Percentiles rank a stretch among this genome's conserved stretches.
Conservation (phyloP, 1,140 invertebrate species). For the Parapsyche elsis region DNA sequence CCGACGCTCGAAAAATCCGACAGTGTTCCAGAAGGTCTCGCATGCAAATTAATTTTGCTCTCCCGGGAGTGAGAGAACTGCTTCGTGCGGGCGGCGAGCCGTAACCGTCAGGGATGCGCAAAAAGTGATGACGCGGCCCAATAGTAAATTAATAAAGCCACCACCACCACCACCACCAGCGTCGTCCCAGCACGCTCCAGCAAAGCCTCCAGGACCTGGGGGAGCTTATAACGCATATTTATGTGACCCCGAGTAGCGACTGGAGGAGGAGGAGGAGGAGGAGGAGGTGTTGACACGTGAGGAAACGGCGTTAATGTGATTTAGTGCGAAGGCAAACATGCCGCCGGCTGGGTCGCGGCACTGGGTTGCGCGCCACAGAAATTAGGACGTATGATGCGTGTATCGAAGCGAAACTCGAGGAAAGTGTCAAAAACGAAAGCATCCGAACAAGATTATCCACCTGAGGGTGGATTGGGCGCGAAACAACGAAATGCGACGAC, state of each 20-base stretch:
- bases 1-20: neutral
- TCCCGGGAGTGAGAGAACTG: neutral
- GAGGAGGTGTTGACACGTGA: slow-evolving; percentile 21
- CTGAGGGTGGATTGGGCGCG: too few species aligned
- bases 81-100: neutral
- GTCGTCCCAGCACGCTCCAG: neutral
- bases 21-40: neutral
- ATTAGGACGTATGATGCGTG: neutral
- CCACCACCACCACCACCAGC: neutral
- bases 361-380: neutral
- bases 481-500: too few species aligned
- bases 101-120: slow-evolving; percentile 13
- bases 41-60: slow-evolving; percentile 19
- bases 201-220: neutral
- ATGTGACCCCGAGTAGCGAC: neutral
- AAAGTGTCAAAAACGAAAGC: too few species aligned
- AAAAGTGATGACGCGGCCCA: slow-evolving; percentile 27
- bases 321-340: slow-evolving; percentile 15
- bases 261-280: too few species aligned
- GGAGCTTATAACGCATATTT: slow-evolving; percentile 13
- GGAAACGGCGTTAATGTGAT: slow-evolving; percentile 36
- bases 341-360: neutral
- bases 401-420: too few species aligned
- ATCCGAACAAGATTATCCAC: too few species aligned
- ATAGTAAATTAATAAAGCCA: slow-evolving; percentile 30